phyloP scores from a whole-genome alignment of 1,140 invertebrate species.

The Drosophila santomea region DNA sequence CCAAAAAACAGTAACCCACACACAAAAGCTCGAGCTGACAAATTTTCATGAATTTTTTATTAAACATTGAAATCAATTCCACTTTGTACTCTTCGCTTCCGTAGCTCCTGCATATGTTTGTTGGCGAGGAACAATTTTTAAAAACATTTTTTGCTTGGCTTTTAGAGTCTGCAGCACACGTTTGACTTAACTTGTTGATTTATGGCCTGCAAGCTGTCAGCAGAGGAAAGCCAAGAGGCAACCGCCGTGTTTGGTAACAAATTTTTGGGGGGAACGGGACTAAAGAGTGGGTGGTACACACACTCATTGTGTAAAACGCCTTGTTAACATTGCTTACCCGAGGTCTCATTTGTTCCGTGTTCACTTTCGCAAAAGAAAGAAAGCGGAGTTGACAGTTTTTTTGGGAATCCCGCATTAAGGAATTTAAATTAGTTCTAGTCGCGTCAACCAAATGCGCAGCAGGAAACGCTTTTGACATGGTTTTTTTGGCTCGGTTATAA shows the following conservation, averaged over 20 bases:
- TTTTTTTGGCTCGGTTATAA: slow-evolving; percentile 57
- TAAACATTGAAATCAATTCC: slow-evolving; percentile 83
- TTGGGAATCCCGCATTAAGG: slow-evolving; percentile 50
- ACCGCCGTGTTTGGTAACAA: slow-evolving; percentile 63
- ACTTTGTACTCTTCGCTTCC: slow-evolving; percentile 51
- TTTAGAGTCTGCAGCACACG: slow-evolving; percentile 64
- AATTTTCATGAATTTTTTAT: slow-evolving; percentile 84
- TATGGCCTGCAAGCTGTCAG: slow-evolving; percentile 77
- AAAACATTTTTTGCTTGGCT: slow-evolving; percentile 50
- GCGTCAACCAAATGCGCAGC: slow-evolving; percentile 53
- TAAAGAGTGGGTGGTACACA: slow-evolving; percentile 1
- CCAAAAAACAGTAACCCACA: slow-evolving; percentile 1
- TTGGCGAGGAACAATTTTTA: slow-evolving; percentile 44
- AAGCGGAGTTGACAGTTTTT: slow-evolving; percentile 61
- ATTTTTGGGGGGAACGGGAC: neutral
- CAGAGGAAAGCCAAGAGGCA: slow-evolving; percentile 50
- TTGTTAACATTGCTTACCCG: slow-evolving; percentile 74
- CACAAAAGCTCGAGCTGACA: slow-evolving; percentile 66
- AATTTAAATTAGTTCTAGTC: slow-evolving; percentile 75
- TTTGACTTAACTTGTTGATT: slow-evolving; percentile 83
- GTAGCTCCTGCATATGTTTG: slow-evolving; percentile 52
- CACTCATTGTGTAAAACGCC: slow-evolving; percentile 73
- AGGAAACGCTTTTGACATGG: slow-evolving; percentile 74
- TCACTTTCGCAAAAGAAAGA: slow-evolving; percentile 29
- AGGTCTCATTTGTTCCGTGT: slow-evolving; percentile 61